Base-by-base conservation (phyloP, 92 coral and sea anemone species). In the Epizoanthus scotinus region DNA sequence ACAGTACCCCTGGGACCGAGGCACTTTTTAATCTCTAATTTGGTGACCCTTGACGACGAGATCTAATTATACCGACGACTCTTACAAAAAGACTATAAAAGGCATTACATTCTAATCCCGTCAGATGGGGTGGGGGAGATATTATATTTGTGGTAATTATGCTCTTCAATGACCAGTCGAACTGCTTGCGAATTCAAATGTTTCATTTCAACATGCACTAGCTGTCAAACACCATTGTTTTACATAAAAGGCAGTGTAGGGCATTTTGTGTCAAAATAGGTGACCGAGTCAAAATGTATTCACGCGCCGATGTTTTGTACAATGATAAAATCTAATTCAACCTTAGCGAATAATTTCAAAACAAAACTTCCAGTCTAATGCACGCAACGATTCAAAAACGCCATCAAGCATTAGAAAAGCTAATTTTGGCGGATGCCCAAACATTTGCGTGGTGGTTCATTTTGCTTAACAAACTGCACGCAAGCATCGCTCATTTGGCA, bases 21-120 rank as follows among this genome's bases (percentile, higher is more conserved):
- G 87, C 83, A 85, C 87, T 87, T 90, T 90, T 88, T 93, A 90
- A 90, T 92, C 87, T 87, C 92, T 92, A 93, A 93, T 93, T 90
- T 90, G 93, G 83, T 85, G 89, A 85, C 97, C 90, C 97, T 90
- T 92, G 86, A 90, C 89, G 89, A 85, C 89, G 73, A 89, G 85
- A 88, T 90, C 97, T 93, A 93, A 93, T 93, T 90, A 93, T 93
- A 90, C 89, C 87, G 82, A 87, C 85, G 88, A 87, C 86, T 83
- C 86, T 78, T 78, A 79, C 92, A 84, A 77, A 83, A 90, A 83
- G 88, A 88, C 94, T 90, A 93, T 93, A 87, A 93, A 93, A 91
- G 91, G 97, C 81, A 74, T 54, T 86, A 77, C 86, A 90, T 90
- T 93, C 78, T 90, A 81, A 87, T 66, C 56, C 64, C 81, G 84